Conservation (phyloP, 2,797 vertebrate species). For the Zonotrichia albicollis region DNA sequence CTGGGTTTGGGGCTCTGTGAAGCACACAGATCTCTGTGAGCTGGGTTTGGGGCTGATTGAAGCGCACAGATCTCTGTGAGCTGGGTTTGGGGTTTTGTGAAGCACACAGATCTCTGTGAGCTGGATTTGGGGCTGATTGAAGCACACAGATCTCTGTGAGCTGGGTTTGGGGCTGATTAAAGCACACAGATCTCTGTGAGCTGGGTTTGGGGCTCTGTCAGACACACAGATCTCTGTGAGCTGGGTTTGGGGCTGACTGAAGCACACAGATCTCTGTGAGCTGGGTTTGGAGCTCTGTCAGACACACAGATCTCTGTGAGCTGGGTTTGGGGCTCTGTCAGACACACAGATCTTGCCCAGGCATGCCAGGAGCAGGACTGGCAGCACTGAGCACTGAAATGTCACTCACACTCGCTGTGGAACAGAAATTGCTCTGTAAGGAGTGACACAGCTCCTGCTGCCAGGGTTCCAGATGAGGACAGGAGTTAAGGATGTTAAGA, state of each 20-base stretch:
- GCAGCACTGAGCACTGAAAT: background rate
- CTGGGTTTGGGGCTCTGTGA: rapidly evolving
- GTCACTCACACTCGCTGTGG: background rate
- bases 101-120: background rate
- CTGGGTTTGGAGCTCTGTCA: background rate
- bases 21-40: background rate
- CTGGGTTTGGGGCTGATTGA: too few species aligned
- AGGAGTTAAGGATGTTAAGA: too few species aligned
- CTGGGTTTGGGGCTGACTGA: background rate
- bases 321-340: too few species aligned
- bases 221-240: too few species aligned
- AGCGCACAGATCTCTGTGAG: background rate
- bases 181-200: background rate
- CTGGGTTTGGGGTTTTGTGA: too few species aligned
- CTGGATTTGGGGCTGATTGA: too few species aligned
- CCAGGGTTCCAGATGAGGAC: too few species aligned
- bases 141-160: background rate
- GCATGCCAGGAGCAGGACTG: rapidly evolving
- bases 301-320: background rate
- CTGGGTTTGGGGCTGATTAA: too few species aligned
- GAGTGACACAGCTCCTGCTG: background rate
- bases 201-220: too few species aligned
- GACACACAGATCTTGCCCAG: background rate
- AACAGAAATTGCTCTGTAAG: background rate
- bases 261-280: too few species aligned